Conservation (phyloP, 2,888 invertebrate species). For the Cosmopolites sordidus region DNA sequence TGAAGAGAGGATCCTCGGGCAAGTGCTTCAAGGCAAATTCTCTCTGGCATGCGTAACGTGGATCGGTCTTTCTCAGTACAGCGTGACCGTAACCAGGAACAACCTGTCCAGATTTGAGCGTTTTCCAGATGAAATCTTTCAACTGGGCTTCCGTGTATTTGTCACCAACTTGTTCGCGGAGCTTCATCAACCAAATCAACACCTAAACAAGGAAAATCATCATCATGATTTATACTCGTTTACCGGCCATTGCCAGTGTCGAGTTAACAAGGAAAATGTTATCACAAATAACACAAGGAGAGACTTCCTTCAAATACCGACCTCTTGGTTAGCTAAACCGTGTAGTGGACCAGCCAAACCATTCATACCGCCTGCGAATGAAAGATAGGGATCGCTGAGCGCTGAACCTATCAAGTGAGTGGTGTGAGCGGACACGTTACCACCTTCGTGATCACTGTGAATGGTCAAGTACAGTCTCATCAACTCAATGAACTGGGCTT, state of each 20-base stretch:
- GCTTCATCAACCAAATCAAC: conserved; percentile 87
- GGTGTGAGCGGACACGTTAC: conserved; percentile 94
- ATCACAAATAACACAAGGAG: no score
- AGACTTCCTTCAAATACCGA: conserved; percentile 34
- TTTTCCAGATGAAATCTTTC: conserved; percentile 97
- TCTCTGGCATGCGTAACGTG: conserved; percentile 85
- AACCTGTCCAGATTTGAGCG: conserved; percentile 92
- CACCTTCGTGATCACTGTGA: conserved; percentile 95
- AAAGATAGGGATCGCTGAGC: conserved; percentile 88
- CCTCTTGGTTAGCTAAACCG: conserved; percentile 92
- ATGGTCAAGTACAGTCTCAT: conserved; percentile 91
- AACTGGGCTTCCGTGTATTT: conserved; percentile 85
- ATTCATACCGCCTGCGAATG: conserved; percentile 89
- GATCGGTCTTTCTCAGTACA: conserved; percentile 92
- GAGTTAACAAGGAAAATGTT: conserved; percentile 1
- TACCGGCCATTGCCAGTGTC: no score
- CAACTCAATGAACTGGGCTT: conserved; percentile 80
- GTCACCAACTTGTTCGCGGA: conserved; percentile 80
- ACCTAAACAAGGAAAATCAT: conserved; percentile 54
- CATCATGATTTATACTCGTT: neutral
- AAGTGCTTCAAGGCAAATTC: conserved; percentile 92
- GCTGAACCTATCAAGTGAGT: conserved; percentile 92
- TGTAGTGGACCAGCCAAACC: conserved; percentile 94
- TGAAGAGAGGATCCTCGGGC: conserved; percentile 87
- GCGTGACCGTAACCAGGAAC: conserved; percentile 97